Conservation (phyloP, 2,113 vertebrate genomes). For the Saccopteryx leptura region DNA sequence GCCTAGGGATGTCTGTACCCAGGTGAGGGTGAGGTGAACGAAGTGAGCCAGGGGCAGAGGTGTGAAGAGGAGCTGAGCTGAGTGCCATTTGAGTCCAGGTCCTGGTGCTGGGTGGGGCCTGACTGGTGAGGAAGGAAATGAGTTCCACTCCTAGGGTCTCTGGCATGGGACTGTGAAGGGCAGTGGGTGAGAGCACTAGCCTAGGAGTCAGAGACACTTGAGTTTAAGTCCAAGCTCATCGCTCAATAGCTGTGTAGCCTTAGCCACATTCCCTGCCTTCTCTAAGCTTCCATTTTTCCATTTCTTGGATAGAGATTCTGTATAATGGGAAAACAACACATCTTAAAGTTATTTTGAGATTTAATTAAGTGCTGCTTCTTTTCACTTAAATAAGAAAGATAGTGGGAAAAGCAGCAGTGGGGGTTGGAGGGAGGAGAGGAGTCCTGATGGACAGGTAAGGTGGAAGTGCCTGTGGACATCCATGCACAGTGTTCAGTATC, state of each 20-base stretch:
- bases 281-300: not conserved
- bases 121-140: not conserved
- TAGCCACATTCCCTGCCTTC: not conserved
- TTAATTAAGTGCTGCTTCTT: not conserved
- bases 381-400: not conserved
- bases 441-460: not conserved
- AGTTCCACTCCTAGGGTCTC: fast-evolving
- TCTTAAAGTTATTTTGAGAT: not conserved
- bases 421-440: too few relatives aligned
- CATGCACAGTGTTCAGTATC: fast-evolving
- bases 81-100: not conserved
- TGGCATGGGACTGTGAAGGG: fast-evolving
- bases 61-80: not conserved
- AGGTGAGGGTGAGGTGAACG: not conserved
- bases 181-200: not conserved
- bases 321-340: not conserved
- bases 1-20: too few relatives aligned
- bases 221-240: not conserved
- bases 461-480: not conserved
- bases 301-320: not conserved
- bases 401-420: not conserved
- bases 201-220: not conserved
- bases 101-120: fast-evolving
- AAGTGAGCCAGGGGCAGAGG: not conserved
- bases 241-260: too few relatives aligned